Evolutionary conservation across 92 coral and sea anemone genomes (phyloP), one percentile per base, ranked within the genome.

Genomic region (Porites lobata): DNA sequence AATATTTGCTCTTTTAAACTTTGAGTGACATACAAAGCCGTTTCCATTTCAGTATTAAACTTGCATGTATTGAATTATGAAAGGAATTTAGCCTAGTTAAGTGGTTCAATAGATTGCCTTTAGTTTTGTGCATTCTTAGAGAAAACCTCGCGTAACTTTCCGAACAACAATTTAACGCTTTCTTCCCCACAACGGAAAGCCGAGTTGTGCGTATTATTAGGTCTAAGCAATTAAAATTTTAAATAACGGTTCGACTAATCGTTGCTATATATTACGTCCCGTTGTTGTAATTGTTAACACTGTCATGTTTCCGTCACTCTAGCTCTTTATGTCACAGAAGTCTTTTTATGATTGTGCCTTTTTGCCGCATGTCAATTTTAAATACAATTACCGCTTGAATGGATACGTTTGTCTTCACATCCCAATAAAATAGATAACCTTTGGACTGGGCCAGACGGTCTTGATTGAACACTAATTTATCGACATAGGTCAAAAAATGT

Each of bases 201-300:
- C 50, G n/a, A 7, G 18, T 17, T 75, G 10, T 9, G 82, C 71
- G 50, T 43, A 56, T 20, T 69, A 1, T 4, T 12, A 9, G 9
- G 51, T 68, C 52, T 67, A 54, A 22, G 29, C 53, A 67, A 52
- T 24, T 51, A 68, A 67, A 81, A 81, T 54, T 53, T 68, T 32
- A 69, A 81, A 68, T 38, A 38, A 8, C 13, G 26, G 19, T 4
- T 10, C 67, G 18, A 18, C 24, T 17, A 24, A 54, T 20, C 65
- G 18, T 2, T 10, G 15, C n/a, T 38, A 38, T 38, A 38, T 38
- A 38, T n/a, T 15, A 69, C n/a, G 50, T 57, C 26, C 24, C 56
- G 50, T 47, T 9, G 65, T 56, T 9, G 2, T 29, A 17, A 53
- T 81, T 69, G 77, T 81, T 32, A 38, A 38, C 47, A 38, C 0